A percentile compares a stretch with the other conserved stretches of the same genome.
phyloP scores from a whole-genome alignment of 53 echinoderm and acorn worm species.

The Echinometra lucunter region DNA sequence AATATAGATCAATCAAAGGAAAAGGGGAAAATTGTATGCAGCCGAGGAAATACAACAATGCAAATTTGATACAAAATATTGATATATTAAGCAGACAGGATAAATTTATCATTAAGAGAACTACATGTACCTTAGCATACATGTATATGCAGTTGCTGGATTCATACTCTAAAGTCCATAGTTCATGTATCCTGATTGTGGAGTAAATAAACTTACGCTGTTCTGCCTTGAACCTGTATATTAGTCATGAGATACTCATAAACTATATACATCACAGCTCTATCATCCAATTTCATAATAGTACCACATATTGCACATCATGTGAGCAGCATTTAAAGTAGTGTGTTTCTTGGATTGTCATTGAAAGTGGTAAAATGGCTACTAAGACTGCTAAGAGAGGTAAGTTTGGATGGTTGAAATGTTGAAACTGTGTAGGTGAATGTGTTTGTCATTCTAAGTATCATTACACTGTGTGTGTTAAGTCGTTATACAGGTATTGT shows the following conservation, averaged over 20 bases:
- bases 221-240: neutral
- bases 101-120: too few relatives aligned
- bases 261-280: neutral
- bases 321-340: neutral
- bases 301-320: constrained; percentile 27
- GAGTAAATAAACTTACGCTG: neutral
- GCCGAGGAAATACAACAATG: too few relatives aligned
- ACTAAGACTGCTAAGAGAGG: neutral
- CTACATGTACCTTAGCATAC: neutral
- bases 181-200: neutral
- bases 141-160: too few relatives aligned
- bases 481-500: too few relatives aligned
- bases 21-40: too few relatives aligned
- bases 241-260: constrained; percentile 25
- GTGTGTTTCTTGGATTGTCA: constrained; percentile 3
- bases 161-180: neutral
- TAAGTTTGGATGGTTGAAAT: neutral
- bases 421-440: neutral
- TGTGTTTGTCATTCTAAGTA: neutral
- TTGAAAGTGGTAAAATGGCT: constrained; percentile 34
- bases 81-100: too few relatives aligned
- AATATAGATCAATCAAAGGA: too few relatives aligned
- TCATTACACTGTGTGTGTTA: neutral
- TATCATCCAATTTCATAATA: neutral
- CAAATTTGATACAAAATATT: too few relatives aligned